Evolutionary conservation across 2,113 vertebrate species (phyloP).

Genomic region (Lophura nycthemera): DNA sequence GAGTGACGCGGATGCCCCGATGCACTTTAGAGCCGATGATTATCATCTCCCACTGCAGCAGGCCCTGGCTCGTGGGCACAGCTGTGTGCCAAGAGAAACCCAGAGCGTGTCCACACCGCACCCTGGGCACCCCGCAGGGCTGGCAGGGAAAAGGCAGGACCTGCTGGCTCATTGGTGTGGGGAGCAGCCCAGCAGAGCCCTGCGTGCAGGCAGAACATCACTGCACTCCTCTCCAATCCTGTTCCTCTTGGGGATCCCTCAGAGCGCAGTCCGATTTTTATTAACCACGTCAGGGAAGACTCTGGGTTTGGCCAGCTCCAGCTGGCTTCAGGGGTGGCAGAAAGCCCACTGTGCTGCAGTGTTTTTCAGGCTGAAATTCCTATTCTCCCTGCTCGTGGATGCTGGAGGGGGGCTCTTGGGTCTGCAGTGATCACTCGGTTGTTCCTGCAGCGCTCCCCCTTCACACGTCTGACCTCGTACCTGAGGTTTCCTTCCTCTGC

Average conservation of each 20-base stretch:
- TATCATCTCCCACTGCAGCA: constrained; percentile 5
- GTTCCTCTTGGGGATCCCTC: not conserved
- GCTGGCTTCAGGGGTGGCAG: constrained; percentile 6
- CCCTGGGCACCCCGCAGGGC: not conserved
- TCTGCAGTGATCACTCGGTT: not conserved
- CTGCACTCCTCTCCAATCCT: not conserved
- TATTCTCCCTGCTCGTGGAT: not conserved
- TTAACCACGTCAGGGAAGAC: not conserved
- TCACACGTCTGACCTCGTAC: constrained; percentile 46
- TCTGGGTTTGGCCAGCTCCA: not conserved
- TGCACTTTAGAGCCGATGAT: constrained; percentile 17
- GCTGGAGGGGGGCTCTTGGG: not conserved
- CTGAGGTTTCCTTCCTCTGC: constrained; percentile 64
- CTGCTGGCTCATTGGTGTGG: not conserved
- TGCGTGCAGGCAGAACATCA: not conserved
- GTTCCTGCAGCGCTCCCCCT: not conserved
- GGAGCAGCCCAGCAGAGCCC: not conserved
- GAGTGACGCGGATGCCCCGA: not conserved
- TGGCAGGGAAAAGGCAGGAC: too few species aligned
- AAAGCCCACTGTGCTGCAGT: not conserved
- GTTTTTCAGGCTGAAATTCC: not conserved
- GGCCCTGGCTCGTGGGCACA: constrained; percentile 16
- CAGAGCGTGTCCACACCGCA: not conserved
- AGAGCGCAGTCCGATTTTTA: not conserved
- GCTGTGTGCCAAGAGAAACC: constrained; percentile 31